Base-by-base conservation (phyloP, 1,140 invertebrate genomes). In the Megalopta genalis region DNA sequence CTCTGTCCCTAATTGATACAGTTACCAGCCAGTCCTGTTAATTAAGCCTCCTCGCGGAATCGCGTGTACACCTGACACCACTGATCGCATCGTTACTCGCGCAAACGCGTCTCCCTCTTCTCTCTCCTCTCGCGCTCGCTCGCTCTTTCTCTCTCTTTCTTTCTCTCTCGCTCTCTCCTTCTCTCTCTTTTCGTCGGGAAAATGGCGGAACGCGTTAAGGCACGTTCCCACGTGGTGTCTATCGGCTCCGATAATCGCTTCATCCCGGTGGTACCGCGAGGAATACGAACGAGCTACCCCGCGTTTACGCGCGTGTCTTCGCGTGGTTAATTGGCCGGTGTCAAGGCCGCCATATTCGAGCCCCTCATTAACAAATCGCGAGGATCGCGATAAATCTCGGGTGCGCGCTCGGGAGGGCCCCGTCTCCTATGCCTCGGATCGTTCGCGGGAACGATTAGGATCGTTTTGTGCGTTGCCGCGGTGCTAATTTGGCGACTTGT, bases 1-100 rank as follows among this genome's bases (percentile, higher is more conserved):
- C 42, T 8, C 4, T 60, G 77, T 66, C 59, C 42, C 62, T 79
- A 79, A 79, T 79, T 79, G 77, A 73, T 79, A 79, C 77, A 60
- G 77, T 79, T 79, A 79, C 42, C 49, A 39, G 32, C 12, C 37
- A 18, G 37, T 59, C 21, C 23, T 39, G 70, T 67, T 79, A 79
- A 79, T 79, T 79, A 74, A 64, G 32, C 62, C 10, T 21, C 18
- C 66, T 66, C 62, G 5, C 21, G 39, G 70, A 79, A 79, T 59
- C 25, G 37, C 77, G 59, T 39, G 68, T 25, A 64, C 59, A 27
- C 42, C 10, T 49, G 60, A 63, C 32, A 60, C 54, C 25, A 65
- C 25, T 23, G 54, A 74, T 74, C 37, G 60, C 32, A 32, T 46
- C 23, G 27, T 63, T 42, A 62, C 52, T 52, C 49, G 21, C 54